Evolutionary conservation across 2,888 invertebrate genomes (phyloP), one percentile per base, ranked within the genome.

Genomic region (Amblyjoppa fuscipennis): DNA sequence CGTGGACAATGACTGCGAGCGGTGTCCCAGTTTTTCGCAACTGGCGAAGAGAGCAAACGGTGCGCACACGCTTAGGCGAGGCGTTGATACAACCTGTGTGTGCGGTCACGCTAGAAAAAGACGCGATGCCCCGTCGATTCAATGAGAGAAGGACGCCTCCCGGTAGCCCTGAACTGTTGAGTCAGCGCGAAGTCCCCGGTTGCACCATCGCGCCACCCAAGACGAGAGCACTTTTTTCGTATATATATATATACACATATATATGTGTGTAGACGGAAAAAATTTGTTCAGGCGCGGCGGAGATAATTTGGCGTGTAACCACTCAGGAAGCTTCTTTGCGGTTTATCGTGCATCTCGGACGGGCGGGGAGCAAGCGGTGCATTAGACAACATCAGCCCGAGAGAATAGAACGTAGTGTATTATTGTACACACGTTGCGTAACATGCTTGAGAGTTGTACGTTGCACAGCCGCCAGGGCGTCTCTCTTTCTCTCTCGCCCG

Each of bases 121-220:
- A 25, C 59, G 59, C 11, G 59, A 25, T 28, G 41, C 11, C 11
- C 25, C 25, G 28, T 28, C 59, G 59, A 25, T 83, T 78, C 77
- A 73, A 75, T 71, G 71, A 20, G 34, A 66, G 38, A 81, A 45
- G 73, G 49, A 59, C 53, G 34, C 49, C 38, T 53, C 56, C 76
- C 87, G 66, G 45, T 85, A 88, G 87, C 90, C 88, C 87, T 88
- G 89, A 90, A 89, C 88, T 85, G 84, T 77, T 59, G 87, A 88
- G 88, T 89, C 89, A 89, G 89, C 83, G 89, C 83, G 45, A 87
- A 89, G 79, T 41, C 73, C 61, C 51, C 25, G 41, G n/a, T 66
- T 61, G 59, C 56, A 64, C 16, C 45, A 45, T 45, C 68, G 45
- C 28, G 25, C 53, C 20, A 53, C 31, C 45, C 53, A 20, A 70